Percentiles rank a stretch among this genome's conserved stretches.
Evolutionary conservation across 2,113 vertebrate genomes (phyloP).

Genomic region (Loxodonta africana): DNA sequence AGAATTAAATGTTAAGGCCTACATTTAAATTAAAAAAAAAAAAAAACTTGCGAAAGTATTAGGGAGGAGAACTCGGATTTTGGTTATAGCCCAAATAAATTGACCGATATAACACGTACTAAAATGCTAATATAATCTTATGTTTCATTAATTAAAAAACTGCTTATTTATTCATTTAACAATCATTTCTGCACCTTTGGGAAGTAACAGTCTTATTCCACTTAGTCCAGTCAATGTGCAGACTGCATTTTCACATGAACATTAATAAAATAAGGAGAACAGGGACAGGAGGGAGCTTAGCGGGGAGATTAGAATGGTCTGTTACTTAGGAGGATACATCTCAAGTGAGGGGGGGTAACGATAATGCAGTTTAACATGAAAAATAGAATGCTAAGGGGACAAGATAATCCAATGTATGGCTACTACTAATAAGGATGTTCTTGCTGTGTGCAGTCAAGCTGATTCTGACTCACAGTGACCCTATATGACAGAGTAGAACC

Average conservation of each 20-base stretch:
- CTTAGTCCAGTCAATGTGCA: background rate
- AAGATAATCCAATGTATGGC: background rate
- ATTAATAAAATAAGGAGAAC: background rate
- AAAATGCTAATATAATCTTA: background rate
- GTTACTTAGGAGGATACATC: background rate
- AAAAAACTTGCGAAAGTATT: background rate
- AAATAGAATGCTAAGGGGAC: background rate
- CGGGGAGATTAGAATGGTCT: background rate
- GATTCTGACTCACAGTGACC: background rate
- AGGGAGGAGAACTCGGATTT: background rate
- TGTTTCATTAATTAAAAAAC: background rate
- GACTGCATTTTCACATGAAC: background rate
- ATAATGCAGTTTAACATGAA: background rate
- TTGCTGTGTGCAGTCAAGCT: background rate
- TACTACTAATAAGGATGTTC: background rate
- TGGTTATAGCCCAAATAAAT: background rate
- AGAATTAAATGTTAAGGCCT: conserved; percentile 10
- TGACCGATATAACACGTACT: background rate
- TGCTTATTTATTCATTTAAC: background rate
- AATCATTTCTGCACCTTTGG: background rate
- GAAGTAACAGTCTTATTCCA: background rate
- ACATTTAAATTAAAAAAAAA: background rate
- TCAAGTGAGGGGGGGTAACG: background rate
- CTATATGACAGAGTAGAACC: too few species aligned
- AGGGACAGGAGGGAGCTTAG: background rate